phyloP scores from a whole-genome alignment of 2,113 vertebrate species.

The Phocoena phocoena region DNA sequence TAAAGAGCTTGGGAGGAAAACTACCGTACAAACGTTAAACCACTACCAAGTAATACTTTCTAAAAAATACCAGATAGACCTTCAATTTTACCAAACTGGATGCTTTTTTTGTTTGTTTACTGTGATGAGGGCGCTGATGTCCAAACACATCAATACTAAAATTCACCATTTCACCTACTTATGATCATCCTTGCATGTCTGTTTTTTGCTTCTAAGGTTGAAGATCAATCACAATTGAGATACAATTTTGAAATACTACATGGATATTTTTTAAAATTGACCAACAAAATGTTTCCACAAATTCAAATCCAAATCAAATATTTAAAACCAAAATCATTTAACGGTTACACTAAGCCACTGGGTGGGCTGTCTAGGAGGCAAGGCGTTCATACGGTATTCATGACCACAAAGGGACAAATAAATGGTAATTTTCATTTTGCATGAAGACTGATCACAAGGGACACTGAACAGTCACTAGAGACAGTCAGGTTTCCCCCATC shows the following conservation, averaged over 20 bases:
- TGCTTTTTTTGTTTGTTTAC: not conserved
- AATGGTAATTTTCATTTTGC: not conserved
- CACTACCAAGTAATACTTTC: not conserved
- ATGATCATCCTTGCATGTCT: not conserved
- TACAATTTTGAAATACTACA: not conserved
- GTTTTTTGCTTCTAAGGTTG: not conserved
- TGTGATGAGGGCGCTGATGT: not conserved
- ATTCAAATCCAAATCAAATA: not conserved
- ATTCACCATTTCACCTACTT: not conserved
- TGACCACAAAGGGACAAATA: not conserved
- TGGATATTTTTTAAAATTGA: not conserved
- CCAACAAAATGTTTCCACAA: not conserved
- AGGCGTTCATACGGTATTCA: not conserved
- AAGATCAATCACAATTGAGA: not conserved
- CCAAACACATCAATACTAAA: not conserved
- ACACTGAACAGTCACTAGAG: not conserved
- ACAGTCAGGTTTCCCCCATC: not conserved
- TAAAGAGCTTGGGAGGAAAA: not conserved
- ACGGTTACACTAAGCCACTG: not conserved
- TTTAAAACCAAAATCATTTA: slow-evolving; percentile 19
- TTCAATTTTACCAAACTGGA: not conserved
- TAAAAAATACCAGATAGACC: not conserved
- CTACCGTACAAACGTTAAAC: not conserved
- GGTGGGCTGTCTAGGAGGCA: not conserved
- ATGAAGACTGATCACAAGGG: not conserved